These are phyloP conservation scores for Dendropsophus ebraccatus DNA, from an alignment of 2,113 vertebrate species.

Conservation along the genomic window DNA sequence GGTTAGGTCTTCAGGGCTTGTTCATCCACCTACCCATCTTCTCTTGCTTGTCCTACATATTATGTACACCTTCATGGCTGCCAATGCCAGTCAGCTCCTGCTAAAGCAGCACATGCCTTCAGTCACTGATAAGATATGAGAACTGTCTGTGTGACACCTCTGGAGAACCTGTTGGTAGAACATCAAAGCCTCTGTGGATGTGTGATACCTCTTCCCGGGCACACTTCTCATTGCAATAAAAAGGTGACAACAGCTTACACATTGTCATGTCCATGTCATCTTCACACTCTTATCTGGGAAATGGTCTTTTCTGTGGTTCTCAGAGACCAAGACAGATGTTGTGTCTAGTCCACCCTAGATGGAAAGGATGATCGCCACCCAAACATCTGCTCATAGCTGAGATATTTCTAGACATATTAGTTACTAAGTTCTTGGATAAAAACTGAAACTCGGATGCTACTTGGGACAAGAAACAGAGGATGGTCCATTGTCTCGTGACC, in stretches of 20 bases:
- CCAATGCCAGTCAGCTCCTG: background rate
- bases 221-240: constrained; percentile 19
- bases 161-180: background rate
- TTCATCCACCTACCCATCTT: too few species aligned
- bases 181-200: constrained; percentile 2
- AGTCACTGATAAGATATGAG: background rate
- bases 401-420: background rate
- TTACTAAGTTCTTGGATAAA: too few species aligned
- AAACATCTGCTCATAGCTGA: background rate
- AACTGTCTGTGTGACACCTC: background rate
- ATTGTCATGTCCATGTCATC: constrained; percentile 24
- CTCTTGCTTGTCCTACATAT: too few species aligned
- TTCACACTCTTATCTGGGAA: constrained; percentile 17
- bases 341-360: background rate
- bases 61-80: background rate
- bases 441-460: background rate
- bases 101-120: background rate
- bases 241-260: background rate
- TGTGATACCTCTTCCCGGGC: constrained; percentile 27
- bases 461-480: background rate
- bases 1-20: too few species aligned
- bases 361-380: background rate
- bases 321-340: background rate
- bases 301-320: background rate
- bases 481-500: background rate